Percentiles rank a stretch among this genome's conserved stretches.
phyloP scores from a whole-genome alignment of 2,888 invertebrate genomes.

The Drosophila prostipennis region DNA sequence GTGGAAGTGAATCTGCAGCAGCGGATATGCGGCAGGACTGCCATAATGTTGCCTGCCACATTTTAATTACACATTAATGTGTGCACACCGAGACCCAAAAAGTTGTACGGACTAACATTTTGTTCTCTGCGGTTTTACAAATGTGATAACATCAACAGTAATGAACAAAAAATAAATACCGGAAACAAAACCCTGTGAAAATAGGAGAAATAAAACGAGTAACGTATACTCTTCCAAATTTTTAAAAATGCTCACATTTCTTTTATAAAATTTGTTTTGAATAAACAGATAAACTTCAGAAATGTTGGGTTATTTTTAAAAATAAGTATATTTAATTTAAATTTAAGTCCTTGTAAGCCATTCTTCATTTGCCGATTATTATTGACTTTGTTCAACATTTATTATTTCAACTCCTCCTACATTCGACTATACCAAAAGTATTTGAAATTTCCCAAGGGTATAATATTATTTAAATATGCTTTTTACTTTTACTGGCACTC shows the following conservation, averaged over 20 bases:
- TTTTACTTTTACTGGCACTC: constrained; percentile 46
- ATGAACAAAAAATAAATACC: constrained; percentile 22
- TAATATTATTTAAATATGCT: constrained; percentile 45
- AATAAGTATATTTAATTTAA: too few species aligned
- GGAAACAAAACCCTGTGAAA: neutral
- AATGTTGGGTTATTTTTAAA: too few species aligned
- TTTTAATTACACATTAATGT: constrained; percentile 76
- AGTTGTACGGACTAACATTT: constrained; percentile 59
- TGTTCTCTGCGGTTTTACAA: constrained; percentile 54
- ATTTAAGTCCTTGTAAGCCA: too few species aligned
- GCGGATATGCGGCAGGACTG: constrained; percentile 39
- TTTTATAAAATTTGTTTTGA: neutral
- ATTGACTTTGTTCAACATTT: too few species aligned
- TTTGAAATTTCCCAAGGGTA: constrained; percentile 14
- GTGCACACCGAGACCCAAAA: constrained; percentile 28
- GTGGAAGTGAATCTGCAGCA: constrained; percentile 8
- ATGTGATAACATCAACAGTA: constrained; percentile 50
- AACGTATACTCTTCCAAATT: neutral
- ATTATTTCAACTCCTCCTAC: neutral
- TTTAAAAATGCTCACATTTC: neutral
- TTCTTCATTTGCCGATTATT: too few species aligned
- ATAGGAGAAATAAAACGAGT: neutral
- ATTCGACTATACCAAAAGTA: neutral
- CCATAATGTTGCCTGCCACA: constrained; percentile 66
- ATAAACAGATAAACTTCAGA: too few species aligned